Conservation (phyloP, 2,113 vertebrate species). For the Ifrita kowaldi region DNA sequence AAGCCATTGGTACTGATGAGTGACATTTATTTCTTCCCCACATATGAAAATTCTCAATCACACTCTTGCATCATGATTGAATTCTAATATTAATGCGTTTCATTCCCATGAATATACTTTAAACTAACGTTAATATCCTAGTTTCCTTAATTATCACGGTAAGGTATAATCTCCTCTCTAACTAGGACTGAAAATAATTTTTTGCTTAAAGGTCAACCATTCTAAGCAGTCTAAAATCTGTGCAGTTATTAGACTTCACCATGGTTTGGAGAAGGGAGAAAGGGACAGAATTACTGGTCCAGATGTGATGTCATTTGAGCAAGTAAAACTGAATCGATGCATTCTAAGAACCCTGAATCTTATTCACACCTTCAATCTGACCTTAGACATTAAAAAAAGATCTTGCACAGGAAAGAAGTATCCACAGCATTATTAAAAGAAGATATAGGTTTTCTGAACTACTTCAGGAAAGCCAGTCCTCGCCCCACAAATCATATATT, state of each 20-base stretch:
- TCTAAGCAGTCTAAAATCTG: neutral
- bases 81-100: neutral
- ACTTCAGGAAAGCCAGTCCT: neutral
- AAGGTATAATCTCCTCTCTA: neutral
- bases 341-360: neutral
- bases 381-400: neutral
- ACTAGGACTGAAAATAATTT: neutral
- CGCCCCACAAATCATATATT: neutral
- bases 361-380: neutral
- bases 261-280: neutral
- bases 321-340: neutral
- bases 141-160: conserved; percentile 7
- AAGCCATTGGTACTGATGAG: neutral
- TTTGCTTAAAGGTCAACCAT: conserved; percentile 8
- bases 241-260: neutral
- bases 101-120: neutral
- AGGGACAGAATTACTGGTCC: neutral
- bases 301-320: neutral
- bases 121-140: neutral
- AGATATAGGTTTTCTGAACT: neutral
- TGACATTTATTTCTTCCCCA: neutral
- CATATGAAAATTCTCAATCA: neutral
- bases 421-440: neutral
- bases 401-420: neutral
- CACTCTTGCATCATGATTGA: neutral